phyloP scores from a whole-genome alignment of 2,888 invertebrate genomes.

The Ferdinandea cuprea region DNA sequence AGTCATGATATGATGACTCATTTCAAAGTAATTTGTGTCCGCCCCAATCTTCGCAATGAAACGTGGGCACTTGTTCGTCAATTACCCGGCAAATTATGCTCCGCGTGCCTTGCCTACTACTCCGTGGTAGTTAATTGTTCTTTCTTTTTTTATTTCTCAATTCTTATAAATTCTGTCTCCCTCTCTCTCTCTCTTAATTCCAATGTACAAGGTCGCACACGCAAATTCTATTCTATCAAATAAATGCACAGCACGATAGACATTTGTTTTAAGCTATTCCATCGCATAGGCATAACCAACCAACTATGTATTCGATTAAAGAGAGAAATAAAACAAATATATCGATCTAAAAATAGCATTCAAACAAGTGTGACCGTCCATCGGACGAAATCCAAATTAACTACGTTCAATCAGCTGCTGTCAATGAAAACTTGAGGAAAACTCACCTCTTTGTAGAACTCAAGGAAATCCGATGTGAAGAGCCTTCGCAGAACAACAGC shows the following conservation, averaged over 20 bases:
- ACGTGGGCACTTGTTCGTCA: background rate
- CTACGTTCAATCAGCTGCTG: constrained; percentile 2
- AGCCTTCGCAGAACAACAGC: constrained; percentile 96
- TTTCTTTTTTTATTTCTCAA: constrained; percentile 15
- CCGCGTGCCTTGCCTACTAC: background rate
- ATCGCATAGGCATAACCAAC: background rate
- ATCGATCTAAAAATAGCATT: constrained; percentile 57
- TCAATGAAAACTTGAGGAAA: too few relatives aligned
- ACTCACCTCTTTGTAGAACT: constrained; percentile 93
- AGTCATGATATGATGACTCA: constrained; percentile 19
- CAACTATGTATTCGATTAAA: constrained; percentile 82
- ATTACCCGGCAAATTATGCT: constrained; percentile 4
- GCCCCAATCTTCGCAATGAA: constrained; percentile 3
- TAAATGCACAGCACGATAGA: constrained; percentile 42
- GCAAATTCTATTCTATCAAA: constrained; percentile 43
- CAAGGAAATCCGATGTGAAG: constrained; percentile 94
- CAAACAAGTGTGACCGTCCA: constrained; percentile 63
- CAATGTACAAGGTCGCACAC: constrained; percentile 69
- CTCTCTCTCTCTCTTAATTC: constrained; percentile 51
- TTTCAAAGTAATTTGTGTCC: background rate
- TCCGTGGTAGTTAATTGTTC: constrained; percentile 28
- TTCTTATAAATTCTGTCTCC: too few relatives aligned
- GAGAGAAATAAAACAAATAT: constrained; percentile 14
- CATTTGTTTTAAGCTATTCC: constrained; percentile 19
- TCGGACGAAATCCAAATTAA: background rate